Percentiles rank a stretch among this genome's conserved stretches.
Evolutionary conservation across 2,113 vertebrate genomes (phyloP).

Genomic region (Spilogale gracilis): DNA sequence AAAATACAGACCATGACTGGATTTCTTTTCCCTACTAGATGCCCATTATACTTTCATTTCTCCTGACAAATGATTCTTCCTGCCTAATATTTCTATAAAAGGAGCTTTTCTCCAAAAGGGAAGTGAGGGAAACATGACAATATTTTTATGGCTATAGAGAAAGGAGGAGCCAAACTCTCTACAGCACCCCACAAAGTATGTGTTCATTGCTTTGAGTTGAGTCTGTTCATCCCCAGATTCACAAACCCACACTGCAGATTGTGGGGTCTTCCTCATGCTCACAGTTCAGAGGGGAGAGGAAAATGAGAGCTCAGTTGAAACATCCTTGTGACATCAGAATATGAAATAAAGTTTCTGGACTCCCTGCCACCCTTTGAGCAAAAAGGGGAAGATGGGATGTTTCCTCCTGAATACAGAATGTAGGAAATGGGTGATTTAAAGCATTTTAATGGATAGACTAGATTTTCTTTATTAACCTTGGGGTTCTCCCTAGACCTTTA

Average conservation of each 20-base stretch:
- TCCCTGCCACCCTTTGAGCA: neutral
- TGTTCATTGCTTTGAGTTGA: neutral
- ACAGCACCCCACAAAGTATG: neutral
- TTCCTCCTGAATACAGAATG: neutral
- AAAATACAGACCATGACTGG: neutral
- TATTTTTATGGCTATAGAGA: neutral
- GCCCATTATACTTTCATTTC: neutral
- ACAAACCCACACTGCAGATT: neutral
- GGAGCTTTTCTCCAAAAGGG: neutral
- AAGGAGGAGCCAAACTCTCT: neutral
- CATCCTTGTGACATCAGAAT: neutral
- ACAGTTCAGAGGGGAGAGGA: neutral
- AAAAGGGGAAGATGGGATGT: neutral
- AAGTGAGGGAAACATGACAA: neutral
- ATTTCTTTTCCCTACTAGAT: neutral
- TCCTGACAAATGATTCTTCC: neutral
- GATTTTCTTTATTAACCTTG: slow-evolving; percentile 38
- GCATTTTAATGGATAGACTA: neutral
- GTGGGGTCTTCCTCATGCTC: neutral
- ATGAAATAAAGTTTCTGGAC: neutral
- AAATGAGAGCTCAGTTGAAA: neutral
- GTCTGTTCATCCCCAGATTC: neutral
- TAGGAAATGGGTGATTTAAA: neutral
- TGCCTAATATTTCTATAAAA: neutral
- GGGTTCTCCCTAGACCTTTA: neutral